Conservation (phyloP, 2,113 vertebrate species). For the rat (Rattus norvegicus) region DNA sequence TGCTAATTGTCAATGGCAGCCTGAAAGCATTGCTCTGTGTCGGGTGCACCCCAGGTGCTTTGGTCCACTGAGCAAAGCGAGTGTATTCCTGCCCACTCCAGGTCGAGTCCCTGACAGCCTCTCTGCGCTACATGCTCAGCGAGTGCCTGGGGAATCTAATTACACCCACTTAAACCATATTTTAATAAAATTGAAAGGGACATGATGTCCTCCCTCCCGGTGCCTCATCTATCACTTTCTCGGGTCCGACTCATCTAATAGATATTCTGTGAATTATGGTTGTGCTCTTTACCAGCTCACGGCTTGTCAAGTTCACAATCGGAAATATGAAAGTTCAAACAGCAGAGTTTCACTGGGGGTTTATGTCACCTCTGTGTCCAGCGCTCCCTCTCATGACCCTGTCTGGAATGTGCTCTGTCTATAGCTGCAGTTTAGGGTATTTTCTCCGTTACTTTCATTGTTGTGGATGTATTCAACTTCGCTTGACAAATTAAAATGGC, state of each 20-base stretch:
- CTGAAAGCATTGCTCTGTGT: background rate
- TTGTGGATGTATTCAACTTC: background rate
- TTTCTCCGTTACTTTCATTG: background rate
- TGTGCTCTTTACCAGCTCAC: background rate
- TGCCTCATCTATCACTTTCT: conserved; percentile 30
- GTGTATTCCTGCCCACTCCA: background rate
- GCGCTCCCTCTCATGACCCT: background rate
- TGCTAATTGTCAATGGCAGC: background rate
- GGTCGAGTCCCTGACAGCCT: background rate
- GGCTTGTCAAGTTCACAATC: conserved; percentile 23
- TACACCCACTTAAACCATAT: conserved; percentile 34
- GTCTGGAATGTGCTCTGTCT: background rate
- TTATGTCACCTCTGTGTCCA: background rate
- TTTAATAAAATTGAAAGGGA: conserved; percentile 57
- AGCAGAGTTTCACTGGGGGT: background rate
- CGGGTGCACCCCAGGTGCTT: background rate
- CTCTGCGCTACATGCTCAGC: background rate
- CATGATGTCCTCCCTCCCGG: background rate
- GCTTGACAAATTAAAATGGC: background rate
- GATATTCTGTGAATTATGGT: conserved; percentile 18
- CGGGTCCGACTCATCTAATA: background rate
- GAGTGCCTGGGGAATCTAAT: conserved; percentile 25
- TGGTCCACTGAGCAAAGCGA: background rate
- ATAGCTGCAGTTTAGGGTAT: background rate
- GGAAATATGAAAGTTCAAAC: conserved; percentile 21